Percentiles rank a stretch among this genome's conserved stretches.
Conservation (phyloP, 1,140 invertebrate genomes). For the Pentalonia nigronervosa region DNA sequence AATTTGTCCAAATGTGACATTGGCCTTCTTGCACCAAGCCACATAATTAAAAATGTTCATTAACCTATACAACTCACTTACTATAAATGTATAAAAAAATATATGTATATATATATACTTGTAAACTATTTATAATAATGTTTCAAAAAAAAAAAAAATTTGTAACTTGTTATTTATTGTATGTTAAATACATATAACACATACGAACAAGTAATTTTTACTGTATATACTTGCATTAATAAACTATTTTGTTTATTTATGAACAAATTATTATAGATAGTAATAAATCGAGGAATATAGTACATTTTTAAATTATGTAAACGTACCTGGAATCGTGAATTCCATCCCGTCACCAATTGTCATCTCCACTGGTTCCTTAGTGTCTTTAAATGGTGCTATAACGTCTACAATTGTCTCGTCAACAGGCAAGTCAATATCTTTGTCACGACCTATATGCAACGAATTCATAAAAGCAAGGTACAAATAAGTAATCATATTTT, state of each 20-base stretch:
- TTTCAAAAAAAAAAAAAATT: not conserved
- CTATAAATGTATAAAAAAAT: too few relatives aligned
- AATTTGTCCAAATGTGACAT: too few relatives aligned
- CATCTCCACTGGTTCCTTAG: constrained; percentile 87
- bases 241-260: not conserved
- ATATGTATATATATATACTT: too few relatives aligned
- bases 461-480: not conserved
- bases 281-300: not conserved
- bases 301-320: not conserved
- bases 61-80: too few relatives aligned
- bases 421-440: constrained; percentile 50
- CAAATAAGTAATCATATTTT: not conserved
- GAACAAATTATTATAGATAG: not conserved
- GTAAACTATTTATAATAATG: too few relatives aligned
- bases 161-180: too few relatives aligned
- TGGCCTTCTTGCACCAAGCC: too few relatives aligned
- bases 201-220: not conserved
- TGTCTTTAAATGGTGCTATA: constrained; percentile 78
- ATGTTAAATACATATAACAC: too few relatives aligned
- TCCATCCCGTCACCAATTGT: constrained; percentile 90
- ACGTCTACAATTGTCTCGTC: constrained; percentile 85
- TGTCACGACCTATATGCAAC: not conserved
- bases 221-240: not conserved
- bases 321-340: constrained; percentile 84
- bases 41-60: too few relatives aligned